Evolutionary conservation across 2,888 invertebrate species (phyloP), one percentile per base, ranked within the genome.

Genomic region (Zaprionus lineosus): DNA sequence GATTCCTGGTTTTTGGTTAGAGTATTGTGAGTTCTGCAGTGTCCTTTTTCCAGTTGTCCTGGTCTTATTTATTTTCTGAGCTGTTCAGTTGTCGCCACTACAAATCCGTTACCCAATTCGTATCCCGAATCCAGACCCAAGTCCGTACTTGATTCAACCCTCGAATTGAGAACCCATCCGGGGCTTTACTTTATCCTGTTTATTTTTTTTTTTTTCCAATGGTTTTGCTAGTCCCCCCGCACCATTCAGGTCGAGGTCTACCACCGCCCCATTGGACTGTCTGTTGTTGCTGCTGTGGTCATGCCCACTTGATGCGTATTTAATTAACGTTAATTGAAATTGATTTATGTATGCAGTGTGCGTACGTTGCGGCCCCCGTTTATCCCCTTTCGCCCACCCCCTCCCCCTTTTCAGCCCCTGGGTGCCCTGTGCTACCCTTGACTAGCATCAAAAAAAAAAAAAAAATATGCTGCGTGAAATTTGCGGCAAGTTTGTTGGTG

Each of bases 311-410:
- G 74, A 88, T 88, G 79, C 71, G 72, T 83, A 88, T 88, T 87
- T 88, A 87, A 88, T 88, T 87, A 88, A 87, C 76, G 87, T 82
- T 88, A 87, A 87, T 88, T 88, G 87, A 81, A 86, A 83, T 87
- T 87, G 88, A 88, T 87, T 87, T 85, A 88, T 79, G 74, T 76
- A 81, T 81, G 81, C 81, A 77, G 61, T 50, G 58, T 66, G 73
- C 81, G 77, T 84, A 74, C 70, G 26, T 15, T 36, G 14, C 14
- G 7, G 44, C 36, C 26, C 11, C 40, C 34, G 12, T 19, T 2
- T 6, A 12, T 5, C 18, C 2, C 7, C 24, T 6, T 3, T 15
- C 11, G 0, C 9, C 11, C 4, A 0, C 21, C 4, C 2, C n/a
- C 0, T 12, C 3, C 2, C 3, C 33, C 14, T 16, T 11, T 34